Conservation (phyloP, 2,888 invertebrate species). For the Pandemis corylana region DNA sequence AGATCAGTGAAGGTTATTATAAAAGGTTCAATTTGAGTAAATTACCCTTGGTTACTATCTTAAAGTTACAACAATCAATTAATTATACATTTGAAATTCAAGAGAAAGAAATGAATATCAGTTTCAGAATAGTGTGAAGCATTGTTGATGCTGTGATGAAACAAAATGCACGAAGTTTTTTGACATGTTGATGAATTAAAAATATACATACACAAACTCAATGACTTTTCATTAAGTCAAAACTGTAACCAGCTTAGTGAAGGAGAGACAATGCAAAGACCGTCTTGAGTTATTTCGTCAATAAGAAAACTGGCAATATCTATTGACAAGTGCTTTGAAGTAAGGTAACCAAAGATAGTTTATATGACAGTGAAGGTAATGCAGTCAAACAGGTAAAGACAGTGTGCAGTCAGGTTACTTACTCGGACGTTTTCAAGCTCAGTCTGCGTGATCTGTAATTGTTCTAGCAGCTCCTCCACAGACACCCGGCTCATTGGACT, state of each 20-base stretch:
- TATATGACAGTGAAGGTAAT: constrained; percentile 8
- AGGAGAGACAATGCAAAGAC: neutral
- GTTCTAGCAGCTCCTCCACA: constrained; percentile 92
- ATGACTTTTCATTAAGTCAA: neutral
- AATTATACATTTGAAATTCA: constrained; percentile 3
- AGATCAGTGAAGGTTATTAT: constrained; percentile 15
- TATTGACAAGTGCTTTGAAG: constrained; percentile 9
- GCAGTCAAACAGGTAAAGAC: constrained; percentile 16
- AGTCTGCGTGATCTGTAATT: constrained; percentile 93
- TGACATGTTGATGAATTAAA: neutral
- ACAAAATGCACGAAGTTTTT: constrained; percentile 3
- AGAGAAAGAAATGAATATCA: neutral
- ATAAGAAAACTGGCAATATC: neutral
- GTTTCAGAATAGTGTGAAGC: constrained; percentile 21
- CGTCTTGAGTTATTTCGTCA: neutral
- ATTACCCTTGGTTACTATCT: constrained; percentile 35
- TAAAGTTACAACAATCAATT: neutral
- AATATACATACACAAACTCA: neutral
- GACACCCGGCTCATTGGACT: constrained; percentile 89
- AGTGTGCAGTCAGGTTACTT: constrained; percentile 59
- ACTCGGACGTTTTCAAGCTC: constrained; percentile 96
- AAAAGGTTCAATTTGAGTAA: constrained; percentile 18
- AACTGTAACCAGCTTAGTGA: neutral
- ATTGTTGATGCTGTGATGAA: constrained; percentile 21
- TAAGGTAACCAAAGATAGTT: constrained; percentile 37